Evolutionary conservation across 2,113 vertebrate species (phyloP).

Genomic region (Cheilinus undulatus): DNA sequence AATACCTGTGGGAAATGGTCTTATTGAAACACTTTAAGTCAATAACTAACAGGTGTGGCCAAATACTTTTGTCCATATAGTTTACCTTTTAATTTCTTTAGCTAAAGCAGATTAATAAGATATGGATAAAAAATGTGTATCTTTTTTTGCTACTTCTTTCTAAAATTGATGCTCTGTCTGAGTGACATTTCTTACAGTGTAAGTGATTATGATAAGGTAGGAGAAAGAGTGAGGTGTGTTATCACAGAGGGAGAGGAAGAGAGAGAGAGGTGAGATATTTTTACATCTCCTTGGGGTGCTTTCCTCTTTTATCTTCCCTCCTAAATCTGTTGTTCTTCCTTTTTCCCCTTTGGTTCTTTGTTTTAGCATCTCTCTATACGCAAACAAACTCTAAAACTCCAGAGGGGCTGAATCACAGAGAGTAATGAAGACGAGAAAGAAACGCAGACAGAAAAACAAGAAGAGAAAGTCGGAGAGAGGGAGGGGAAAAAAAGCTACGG

Average conservation of each 20-base stretch:
- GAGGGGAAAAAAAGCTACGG: neutral
- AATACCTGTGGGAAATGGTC: too few species aligned
- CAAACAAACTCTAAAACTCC: slow-evolving; percentile 61
- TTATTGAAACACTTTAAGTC: too few species aligned
- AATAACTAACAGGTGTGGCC: too few species aligned
- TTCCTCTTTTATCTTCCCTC: slow-evolving; percentile 66
- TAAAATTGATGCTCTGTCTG: slow-evolving; percentile 20
- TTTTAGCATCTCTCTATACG: slow-evolving; percentile 58
- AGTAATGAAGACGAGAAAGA: slow-evolving; percentile 41
- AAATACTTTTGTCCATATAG: too few species aligned
- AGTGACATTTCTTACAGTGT: slow-evolving; percentile 36
- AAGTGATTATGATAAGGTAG: slow-evolving; percentile 32
- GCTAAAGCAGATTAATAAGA: too few species aligned
- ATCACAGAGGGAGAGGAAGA: slow-evolving; percentile 51
- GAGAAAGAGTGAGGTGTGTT: slow-evolving; percentile 40
- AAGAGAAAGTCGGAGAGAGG: neutral
- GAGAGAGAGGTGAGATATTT: slow-evolving; percentile 67
- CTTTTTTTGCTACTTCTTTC: too few species aligned
- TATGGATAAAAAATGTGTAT: neutral
- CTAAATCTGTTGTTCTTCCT: slow-evolving; percentile 61
- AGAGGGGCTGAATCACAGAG: slow-evolving; percentile 47
- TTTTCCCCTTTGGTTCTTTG: slow-evolving; percentile 50
- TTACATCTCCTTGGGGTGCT: slow-evolving; percentile 68
- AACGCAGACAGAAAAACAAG: slow-evolving; percentile 23
- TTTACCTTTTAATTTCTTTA: too few species aligned